Evolutionary conservation across 2,888 invertebrate genomes (phyloP).

Genomic region (Ptycholaimellus sp.): DNA sequence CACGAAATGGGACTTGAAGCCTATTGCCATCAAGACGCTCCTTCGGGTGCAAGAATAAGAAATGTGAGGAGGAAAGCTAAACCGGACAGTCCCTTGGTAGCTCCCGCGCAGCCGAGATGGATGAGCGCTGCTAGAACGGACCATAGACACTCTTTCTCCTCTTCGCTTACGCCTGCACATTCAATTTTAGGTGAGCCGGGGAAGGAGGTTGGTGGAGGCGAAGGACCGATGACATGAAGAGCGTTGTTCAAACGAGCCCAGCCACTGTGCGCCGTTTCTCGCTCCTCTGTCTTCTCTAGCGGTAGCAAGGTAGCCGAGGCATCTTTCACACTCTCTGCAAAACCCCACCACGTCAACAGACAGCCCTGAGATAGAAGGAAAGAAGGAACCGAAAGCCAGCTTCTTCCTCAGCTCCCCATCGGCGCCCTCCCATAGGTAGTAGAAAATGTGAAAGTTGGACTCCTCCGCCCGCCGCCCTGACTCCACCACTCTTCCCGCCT

Average conservation of each 20-base stretch:
- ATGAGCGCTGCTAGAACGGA: constrained; percentile 70
- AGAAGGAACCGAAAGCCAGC: constrained; percentile 2
- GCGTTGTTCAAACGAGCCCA: too few relatives aligned
- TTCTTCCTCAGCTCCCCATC: constrained; percentile 8
- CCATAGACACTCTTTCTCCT: constrained; percentile 59
- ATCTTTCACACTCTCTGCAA: too few relatives aligned
- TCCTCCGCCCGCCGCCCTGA: constrained; percentile 41
- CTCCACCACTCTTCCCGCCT: constrained; percentile 46
- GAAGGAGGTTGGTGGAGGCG: too few relatives aligned
- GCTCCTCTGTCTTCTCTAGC: too few relatives aligned
- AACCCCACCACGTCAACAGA: too few relatives aligned
- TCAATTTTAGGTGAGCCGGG: too few relatives aligned
- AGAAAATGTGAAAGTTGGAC: constrained; percentile 44
- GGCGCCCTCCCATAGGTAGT: constrained; percentile 47
- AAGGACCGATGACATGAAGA: too few relatives aligned
- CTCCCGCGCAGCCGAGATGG: constrained; percentile 55
- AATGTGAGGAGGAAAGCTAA: not conserved
- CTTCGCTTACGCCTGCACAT: constrained; percentile 48
- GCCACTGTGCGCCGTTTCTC: too few relatives aligned
- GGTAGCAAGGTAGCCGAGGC: too few relatives aligned
- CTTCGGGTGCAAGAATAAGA: not conserved
- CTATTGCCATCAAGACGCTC: not conserved
- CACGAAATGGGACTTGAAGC: constrained; percentile 33
- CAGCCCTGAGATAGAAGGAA: not conserved
- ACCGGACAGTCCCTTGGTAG: constrained; percentile 10